Base-by-base conservation (phyloP, 2,113 vertebrate species). In the Strix uralensis region DNA sequence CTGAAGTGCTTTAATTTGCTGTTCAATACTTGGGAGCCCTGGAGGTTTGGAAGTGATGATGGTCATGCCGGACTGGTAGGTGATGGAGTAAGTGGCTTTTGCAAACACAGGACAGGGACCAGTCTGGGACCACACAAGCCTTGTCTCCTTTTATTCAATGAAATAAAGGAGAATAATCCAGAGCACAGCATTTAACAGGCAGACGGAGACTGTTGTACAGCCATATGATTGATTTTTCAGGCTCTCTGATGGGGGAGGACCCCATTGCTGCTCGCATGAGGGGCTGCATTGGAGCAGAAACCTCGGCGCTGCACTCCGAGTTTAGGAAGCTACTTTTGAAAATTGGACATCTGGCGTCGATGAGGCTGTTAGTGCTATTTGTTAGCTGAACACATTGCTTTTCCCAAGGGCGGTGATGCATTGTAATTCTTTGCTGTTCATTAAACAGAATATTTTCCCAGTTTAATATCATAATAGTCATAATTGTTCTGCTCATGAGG, bases 171-270 rank as follows among this genome's bases (percentile, higher is more conserved):
- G 44, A 69, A 71, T 7, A 17, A 57, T 2, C 59, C 86, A 38
- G 42, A 70, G 17, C 22, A 22, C 16, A 11, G 2, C 42, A 22
- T 15, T 61, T 23, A 38, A 5, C 3, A 15, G 44, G 2, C 15
- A n/a, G 54, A 7, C 71, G 8, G 44, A 8, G 9, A 14, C 59
- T 14, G 30, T 1, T 26, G 12, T 9, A 3, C 29, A n/a, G 32
- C 17, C 34, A 8, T 14, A 4, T 0, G 2, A 0, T 5, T 25
- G 58, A 8, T 42, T 36, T 55, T 75, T 32, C 62, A 29, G 25
- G 25, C 59, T 86, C 29, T 83, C 40, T 3, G 22, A 16, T 15
- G 44, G 34, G 8, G 13, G 22, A 61, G 36, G 73, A 73, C 46
- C 62, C 20, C 32, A 1, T 47, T 91, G 38, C 75, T 59, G 46